A percentile compares a stretch with the other conserved stretches of the same genome.
Conservation (phyloP, 2,888 invertebrate species). For the Pegoplata infirma region DNA sequence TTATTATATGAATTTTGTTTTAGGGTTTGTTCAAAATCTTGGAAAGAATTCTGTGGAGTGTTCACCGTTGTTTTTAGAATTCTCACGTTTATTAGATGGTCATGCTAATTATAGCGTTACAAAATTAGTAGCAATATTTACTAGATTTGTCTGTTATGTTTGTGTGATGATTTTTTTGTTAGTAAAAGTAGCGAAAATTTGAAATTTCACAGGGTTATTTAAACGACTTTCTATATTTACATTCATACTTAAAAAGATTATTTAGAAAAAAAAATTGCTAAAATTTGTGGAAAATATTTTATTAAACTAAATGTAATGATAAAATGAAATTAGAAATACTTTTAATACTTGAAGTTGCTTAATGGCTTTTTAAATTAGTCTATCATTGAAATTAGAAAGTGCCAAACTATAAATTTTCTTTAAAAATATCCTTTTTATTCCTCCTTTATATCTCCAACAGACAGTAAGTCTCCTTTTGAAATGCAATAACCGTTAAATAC, state of each 20-base stretch:
- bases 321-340: too few relatives aligned
- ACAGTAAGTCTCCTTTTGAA: neutral
- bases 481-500: neutral
- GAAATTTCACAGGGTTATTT: conserved; percentile 11
- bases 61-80: neutral
- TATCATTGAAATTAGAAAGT: too few relatives aligned
- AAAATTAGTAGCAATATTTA: conserved; percentile 24
- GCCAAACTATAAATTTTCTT: neutral
- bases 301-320: too few relatives aligned
- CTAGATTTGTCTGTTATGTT: neutral
- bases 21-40: neutral
- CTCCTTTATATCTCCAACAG: too few relatives aligned
- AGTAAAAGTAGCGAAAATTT: conserved; percentile 23
- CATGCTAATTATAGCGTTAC: conserved; percentile 40
- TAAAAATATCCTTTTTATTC: too few relatives aligned
- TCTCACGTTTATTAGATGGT: conserved; percentile 52
- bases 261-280: neutral
- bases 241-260: neutral
- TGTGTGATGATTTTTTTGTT: conserved; percentile 1
- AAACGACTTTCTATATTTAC: neutral
- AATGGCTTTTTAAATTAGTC: too few relatives aligned
- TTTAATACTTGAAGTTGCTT: too few relatives aligned
- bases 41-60: neutral
- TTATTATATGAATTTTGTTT: neutral
- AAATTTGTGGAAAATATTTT: neutral